Conservation (phyloP, 2,888 invertebrate genomes). For the Troides oblongomaculatus region DNA sequence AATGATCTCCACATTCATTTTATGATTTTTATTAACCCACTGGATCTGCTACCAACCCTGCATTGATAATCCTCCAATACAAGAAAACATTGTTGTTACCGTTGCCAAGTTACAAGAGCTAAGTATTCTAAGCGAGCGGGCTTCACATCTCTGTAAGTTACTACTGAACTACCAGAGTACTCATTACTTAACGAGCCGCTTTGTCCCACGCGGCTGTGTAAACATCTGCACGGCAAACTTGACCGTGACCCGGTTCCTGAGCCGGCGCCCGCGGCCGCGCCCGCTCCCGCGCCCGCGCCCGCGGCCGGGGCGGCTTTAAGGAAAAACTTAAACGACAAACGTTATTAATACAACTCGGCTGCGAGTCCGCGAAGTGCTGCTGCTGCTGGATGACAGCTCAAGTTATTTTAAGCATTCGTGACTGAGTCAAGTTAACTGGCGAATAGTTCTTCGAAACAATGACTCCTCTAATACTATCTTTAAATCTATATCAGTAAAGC, state of each 20-base stretch:
- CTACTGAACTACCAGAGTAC: neutral
- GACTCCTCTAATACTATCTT: no score
- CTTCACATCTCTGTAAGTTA: no score
- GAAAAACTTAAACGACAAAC: conserved; percentile 23
- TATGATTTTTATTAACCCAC: no score
- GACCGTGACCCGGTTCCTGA: conserved; percentile 25
- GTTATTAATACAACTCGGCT: conserved; percentile 14
- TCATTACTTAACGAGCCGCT: conserved; percentile 11
- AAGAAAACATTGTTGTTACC: no score
- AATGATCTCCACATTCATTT: no score
- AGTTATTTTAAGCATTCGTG: neutral
- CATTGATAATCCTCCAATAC: no score
- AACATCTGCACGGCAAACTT: conserved; percentile 22
- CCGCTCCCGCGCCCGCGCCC: conserved; percentile 1
- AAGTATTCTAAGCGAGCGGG: no score
- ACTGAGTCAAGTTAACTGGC: no score
- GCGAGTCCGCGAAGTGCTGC: neutral
- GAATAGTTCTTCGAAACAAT: no score
- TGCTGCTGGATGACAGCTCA: neutral
- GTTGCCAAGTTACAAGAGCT: no score
- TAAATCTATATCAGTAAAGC: no score
- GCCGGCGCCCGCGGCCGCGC: conserved; percentile 1
- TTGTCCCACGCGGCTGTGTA: conserved; percentile 18
- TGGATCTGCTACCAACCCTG: no score
- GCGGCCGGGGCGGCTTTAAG: conserved; percentile 15